A percentile compares a stretch with the other conserved stretches of the same genome.
phyloP scores from a whole-genome alignment of 2,888 invertebrate species.

The Pterostichus niger region DNA sequence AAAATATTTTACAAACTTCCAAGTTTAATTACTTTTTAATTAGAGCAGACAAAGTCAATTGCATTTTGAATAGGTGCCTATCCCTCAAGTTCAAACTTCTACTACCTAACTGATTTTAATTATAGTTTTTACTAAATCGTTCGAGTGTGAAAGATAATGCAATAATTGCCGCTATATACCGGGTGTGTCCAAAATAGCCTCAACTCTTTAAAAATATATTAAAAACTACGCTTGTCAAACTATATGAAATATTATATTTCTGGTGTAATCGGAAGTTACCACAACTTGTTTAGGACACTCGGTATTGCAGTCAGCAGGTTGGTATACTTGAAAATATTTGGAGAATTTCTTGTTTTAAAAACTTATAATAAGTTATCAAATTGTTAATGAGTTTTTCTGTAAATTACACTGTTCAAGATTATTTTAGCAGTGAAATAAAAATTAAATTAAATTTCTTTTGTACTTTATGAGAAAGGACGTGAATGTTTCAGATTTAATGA shows the following conservation, averaged over 20 bases:
- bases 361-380: conserved; percentile 5
- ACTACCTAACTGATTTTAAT: background rate
- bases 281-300: too few species aligned
- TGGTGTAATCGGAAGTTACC: too few species aligned
- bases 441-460: conserved; percentile 46
- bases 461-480: conserved; percentile 48
- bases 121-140: conserved; percentile 12
- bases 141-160: background rate
- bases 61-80: conserved; percentile 32
- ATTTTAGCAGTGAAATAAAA: conserved; percentile 34
- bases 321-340: background rate
- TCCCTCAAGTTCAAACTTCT: conserved; percentile 17
- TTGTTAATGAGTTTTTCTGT: conserved; percentile 22
- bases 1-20: conserved; percentile 25
- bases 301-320: too few species aligned
- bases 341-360: background rate
- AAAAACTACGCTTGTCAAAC: too few species aligned
- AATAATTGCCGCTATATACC: background rate
- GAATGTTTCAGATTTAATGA: conserved; percentile 59
- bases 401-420: background rate
- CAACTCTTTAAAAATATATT: too few species aligned
- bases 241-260: too few species aligned
- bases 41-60: conserved; percentile 32
- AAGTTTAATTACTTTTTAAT: conserved; percentile 50
- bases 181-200: too few species aligned